These are phyloP conservation scores for Abrostola tripartita DNA, from an alignment of 2,888 invertebrate species.

Conservation along the genomic window DNA sequence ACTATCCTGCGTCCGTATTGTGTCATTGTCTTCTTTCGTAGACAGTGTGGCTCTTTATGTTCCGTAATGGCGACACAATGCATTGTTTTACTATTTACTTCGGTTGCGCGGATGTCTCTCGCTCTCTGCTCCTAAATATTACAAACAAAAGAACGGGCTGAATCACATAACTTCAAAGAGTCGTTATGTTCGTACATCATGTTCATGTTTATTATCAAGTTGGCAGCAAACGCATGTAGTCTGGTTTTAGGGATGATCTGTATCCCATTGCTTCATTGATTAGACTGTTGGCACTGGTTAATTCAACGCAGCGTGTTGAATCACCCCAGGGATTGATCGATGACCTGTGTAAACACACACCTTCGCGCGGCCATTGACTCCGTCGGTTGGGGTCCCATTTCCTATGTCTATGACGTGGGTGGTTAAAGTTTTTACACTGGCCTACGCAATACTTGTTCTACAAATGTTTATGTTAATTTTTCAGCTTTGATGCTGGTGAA, in stretches of 20 bases:
- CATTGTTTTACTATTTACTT: conserved; percentile 56
- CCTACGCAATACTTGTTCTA: conserved; percentile 55
- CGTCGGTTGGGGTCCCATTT: conserved; percentile 53
- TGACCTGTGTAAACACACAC: conserved; percentile 58
- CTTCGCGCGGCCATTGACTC: conserved; percentile 63
- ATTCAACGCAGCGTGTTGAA: conserved; percentile 34
- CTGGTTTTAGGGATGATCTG: conserved; percentile 25
- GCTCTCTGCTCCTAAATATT: conserved; percentile 34
- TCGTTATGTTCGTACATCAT: conserved; percentile 15
- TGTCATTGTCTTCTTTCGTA: conserved; percentile 54
- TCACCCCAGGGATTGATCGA: conserved; percentile 55
- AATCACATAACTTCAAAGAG: conserved; percentile 31
- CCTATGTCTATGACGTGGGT: conserved; percentile 58
- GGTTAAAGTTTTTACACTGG: conserved; percentile 55
- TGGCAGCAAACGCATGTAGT: conserved; percentile 32
- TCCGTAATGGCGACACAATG: conserved; percentile 50
- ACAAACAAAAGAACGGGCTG: conserved; percentile 39
- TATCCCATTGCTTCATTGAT: conserved; percentile 21
- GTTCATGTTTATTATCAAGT: conserved; percentile 28
- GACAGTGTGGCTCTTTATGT: conserved; percentile 55
- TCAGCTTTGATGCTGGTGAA: conserved; percentile 19
- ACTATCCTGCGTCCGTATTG: conserved; percentile 37
- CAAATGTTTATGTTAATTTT: conserved; percentile 52
- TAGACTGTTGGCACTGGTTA: conserved; percentile 30
- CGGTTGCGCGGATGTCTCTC: conserved; percentile 47